Evolutionary conservation across 2,113 vertebrate genomes (phyloP).

Genomic region (Rhinoderma darwinii): DNA sequence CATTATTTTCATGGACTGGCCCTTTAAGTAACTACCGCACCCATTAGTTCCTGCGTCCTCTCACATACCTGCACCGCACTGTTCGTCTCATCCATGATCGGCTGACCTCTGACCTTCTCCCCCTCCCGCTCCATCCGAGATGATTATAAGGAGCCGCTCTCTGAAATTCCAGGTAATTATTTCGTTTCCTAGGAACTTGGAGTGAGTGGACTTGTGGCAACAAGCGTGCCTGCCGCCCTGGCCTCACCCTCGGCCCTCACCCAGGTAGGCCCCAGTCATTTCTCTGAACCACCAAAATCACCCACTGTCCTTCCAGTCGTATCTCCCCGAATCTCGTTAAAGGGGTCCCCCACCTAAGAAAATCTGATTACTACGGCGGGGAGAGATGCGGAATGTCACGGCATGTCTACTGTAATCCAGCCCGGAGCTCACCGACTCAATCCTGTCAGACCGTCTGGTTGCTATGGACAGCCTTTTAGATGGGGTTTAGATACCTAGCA

Average conservation of each 20-base stretch:
- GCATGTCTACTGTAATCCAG: too few species aligned
- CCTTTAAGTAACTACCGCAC: background rate
- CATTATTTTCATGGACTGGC: background rate
- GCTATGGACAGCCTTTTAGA: too few species aligned
- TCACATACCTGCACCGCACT: background rate
- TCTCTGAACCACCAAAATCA: too few species aligned
- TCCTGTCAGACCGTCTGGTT: too few species aligned
- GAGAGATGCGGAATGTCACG: too few species aligned
- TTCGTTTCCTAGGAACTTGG: background rate
- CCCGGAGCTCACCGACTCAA: too few species aligned
- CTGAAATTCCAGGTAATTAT: constrained; percentile 45
- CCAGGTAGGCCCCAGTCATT: background rate
- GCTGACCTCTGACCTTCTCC: constrained; percentile 21
- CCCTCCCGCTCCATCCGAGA: constrained; percentile 37
- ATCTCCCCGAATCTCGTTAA: too few species aligned
- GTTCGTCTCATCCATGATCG: constrained; percentile 30
- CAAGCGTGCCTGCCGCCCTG: background rate
- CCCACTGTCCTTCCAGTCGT: too few species aligned
- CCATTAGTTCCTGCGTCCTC: background rate
- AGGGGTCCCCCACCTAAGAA: too few species aligned
- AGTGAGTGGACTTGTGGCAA: constrained; percentile 12
- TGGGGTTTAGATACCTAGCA: too few species aligned
- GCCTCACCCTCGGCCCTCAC: background rate
- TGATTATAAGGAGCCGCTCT: constrained; percentile 27
- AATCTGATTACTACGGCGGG: too few species aligned